Percentiles rank a stretch among this genome's conserved stretches.
These are phyloP conservation scores for Hydrolagus affinis DNA, from an alignment of 2,113 vertebrate genomes.

Conservation along the genomic window DNA sequence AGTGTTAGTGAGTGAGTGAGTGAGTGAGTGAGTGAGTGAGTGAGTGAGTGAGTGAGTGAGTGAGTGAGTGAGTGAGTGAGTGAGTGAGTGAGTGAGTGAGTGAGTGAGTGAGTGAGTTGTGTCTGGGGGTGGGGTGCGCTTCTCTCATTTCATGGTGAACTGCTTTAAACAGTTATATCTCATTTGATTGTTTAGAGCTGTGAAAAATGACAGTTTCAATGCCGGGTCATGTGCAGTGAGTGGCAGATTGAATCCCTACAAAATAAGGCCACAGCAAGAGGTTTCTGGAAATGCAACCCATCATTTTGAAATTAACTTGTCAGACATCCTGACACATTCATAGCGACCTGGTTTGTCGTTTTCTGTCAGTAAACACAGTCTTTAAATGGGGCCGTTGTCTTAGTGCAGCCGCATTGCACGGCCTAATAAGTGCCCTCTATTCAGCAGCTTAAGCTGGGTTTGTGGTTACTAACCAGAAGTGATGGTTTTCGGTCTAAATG, in stretches of 20 bases:
- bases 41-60: too few species aligned
- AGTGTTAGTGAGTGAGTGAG: neutral
- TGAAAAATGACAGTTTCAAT: neutral
- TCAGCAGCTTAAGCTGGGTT: neutral
- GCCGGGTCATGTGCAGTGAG: neutral
- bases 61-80: too few species aligned
- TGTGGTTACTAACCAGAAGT: slow-evolving; percentile 1
- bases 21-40: too few species aligned
- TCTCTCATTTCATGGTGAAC: neutral
- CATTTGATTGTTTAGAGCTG: neutral
- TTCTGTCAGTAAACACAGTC: neutral
- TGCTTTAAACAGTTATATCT: neutral
- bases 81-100: too few species aligned
- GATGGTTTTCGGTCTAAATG: neutral
- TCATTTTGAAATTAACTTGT: slow-evolving; percentile 7
- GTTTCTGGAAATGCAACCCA: neutral
- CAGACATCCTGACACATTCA: slow-evolving; percentile 1
- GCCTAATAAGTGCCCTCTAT: neutral
- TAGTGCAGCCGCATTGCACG: neutral
- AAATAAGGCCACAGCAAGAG: neutral
- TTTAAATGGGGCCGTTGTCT: neutral
- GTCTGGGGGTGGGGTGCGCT: too few species aligned
- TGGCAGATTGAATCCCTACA: too few species aligned
- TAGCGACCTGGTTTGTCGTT: slow-evolving; percentile 2
- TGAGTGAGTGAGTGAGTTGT: too few species aligned